These are phyloP conservation scores for Artemisiospiza belli DNA, from an alignment of 2,113 vertebrate species.

Conservation along the genomic window DNA sequence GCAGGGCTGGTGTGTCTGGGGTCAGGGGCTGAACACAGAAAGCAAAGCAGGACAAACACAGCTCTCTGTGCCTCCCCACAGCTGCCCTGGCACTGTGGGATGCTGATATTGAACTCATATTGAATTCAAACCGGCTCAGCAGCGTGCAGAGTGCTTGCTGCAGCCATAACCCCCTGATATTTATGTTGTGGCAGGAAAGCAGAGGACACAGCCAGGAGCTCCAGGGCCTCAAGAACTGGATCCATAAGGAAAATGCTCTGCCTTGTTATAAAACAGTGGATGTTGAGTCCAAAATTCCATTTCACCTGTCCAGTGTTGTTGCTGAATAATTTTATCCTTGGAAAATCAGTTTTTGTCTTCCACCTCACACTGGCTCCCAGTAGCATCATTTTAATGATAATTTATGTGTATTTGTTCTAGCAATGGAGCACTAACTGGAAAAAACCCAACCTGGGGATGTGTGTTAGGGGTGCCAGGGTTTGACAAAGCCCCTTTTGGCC, in stretches of 20 bases:
- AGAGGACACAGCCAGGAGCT: background rate
- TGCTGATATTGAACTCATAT: background rate
- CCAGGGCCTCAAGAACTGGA: background rate
- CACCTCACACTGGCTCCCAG: background rate
- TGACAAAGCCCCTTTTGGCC: background rate
- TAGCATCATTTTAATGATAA: background rate
- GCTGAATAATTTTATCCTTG: background rate
- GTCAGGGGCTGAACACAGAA: background rate
- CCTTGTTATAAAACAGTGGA: background rate
- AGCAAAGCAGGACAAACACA: background rate
- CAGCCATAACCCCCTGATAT: background rate
- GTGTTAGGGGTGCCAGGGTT: background rate
- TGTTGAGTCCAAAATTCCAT: background rate
- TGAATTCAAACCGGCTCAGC: constrained; percentile 28
- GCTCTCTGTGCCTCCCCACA: background rate
- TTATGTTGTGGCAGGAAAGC: background rate
- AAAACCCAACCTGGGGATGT: background rate
- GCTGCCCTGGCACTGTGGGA: background rate
- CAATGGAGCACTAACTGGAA: background rate
- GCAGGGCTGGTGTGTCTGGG: background rate
- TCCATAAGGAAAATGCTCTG: background rate
- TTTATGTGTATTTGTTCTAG: background rate
- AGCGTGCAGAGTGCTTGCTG: background rate
- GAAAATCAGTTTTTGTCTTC: background rate
- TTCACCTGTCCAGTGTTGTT: background rate